phyloP scores from a whole-genome alignment of 2,888 invertebrate species.

The Epinotia ramella region DNA sequence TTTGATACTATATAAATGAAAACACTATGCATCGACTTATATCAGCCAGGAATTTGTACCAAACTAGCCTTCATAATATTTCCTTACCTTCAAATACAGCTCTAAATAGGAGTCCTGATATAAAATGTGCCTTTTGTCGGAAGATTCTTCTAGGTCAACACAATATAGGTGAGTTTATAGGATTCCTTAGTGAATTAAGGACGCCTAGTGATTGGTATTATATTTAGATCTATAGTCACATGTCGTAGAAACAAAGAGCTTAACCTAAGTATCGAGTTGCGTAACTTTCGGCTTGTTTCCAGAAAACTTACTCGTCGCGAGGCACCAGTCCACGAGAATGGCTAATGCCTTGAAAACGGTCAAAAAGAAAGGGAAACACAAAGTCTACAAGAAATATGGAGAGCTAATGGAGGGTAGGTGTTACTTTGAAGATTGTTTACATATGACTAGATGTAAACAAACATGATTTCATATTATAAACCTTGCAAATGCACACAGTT shows the following conservation, averaged over 20 bases:
- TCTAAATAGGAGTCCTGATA: conserved; percentile 60
- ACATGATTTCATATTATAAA: conserved; percentile 18
- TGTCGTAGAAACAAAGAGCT: conserved; percentile 22
- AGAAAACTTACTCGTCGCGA: conserved; percentile 66
- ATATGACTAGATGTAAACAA: conserved; percentile 51
- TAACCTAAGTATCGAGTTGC: conserved; percentile 66
- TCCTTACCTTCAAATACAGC: conserved; percentile 62
- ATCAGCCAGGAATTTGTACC: conserved; percentile 74
- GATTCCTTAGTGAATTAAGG: conserved; percentile 4
- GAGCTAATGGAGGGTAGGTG: conserved; percentile 88
- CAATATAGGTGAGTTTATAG: conserved; percentile 65
- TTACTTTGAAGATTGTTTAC: conserved; percentile 49
- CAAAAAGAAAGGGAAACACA: conserved; percentile 78
- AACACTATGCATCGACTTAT: conserved; percentile 77
- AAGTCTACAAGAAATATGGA: conserved; percentile 85
- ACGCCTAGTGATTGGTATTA: conserved; percentile 31
- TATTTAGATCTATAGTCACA: conserved; percentile 37
- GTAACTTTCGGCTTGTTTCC: conserved; percentile 69
- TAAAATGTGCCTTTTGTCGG: conserved; percentile 79
- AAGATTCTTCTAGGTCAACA: conserved; percentile 68
- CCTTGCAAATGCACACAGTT: background rate
- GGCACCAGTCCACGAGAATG: conserved; percentile 78
- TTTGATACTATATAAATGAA: conserved; percentile 56
- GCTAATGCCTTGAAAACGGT: conserved; percentile 68
- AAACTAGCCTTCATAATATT: conserved; percentile 69